Conservation (phyloP, 2,888 invertebrate species). For the Volucella inflata region DNA sequence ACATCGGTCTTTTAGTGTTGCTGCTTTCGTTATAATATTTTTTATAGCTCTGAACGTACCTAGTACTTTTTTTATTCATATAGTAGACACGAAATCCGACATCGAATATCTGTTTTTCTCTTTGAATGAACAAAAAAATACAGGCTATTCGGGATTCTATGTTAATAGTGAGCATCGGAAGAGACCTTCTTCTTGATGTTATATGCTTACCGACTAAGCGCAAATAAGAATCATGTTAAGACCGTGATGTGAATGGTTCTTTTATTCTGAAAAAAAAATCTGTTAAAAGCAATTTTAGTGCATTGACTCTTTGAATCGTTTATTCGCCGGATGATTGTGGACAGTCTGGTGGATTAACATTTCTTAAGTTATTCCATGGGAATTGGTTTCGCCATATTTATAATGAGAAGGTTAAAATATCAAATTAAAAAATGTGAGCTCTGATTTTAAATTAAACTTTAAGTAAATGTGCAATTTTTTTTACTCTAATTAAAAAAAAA, state of each 20-base stretch:
- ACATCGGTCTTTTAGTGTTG: conserved; percentile 59
- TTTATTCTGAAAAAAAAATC: conserved; percentile 4
- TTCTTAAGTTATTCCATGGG: conserved; percentile 13
- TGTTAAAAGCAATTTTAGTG: conserved; percentile 78
- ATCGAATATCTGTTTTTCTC: conserved; percentile 33
- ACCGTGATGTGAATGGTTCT: conserved; percentile 27
- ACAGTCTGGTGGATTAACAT: conserved; percentile 46
- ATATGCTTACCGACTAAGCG: conserved; percentile 8
- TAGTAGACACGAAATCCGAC: background rate
- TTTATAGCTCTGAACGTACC: conserved; percentile 21
- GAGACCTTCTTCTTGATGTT: conserved; percentile 37
- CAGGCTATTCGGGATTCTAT: conserved; percentile 54
- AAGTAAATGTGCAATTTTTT: conserved; percentile 25
- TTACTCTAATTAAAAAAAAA: conserved; percentile 13
- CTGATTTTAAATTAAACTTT: background rate
- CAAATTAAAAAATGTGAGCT: conserved; percentile 28
- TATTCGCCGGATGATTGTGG: conserved; percentile 37
- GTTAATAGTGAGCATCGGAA: conserved; percentile 38
- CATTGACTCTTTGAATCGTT: conserved; percentile 77
- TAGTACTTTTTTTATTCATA: conserved; percentile 27
- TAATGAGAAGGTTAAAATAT: conserved; percentile 10
- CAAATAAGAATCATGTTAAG: conserved; percentile 58
- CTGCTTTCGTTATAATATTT: conserved; percentile 36
- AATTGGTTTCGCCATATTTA: background rate
- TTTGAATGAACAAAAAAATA: conserved; percentile 20